Base-by-base conservation (phyloP, 1,140 invertebrate genomes). In the Cyclina sinensis region DNA sequence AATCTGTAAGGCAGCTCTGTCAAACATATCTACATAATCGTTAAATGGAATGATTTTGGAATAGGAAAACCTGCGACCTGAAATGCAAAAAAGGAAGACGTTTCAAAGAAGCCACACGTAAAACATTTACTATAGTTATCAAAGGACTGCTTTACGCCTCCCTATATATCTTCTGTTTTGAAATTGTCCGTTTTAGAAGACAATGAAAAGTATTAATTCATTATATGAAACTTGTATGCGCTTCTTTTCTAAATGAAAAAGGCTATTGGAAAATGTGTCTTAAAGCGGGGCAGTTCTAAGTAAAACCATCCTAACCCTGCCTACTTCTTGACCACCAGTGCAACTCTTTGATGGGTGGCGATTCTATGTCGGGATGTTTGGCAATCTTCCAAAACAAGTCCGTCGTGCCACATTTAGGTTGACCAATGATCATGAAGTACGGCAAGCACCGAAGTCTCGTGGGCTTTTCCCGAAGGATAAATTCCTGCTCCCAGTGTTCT, bases 311-410 rank as follows among this genome's bases (percentile, higher is more conserved):
- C 65, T 82, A 73, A 93, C 92, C 92, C 62, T 92, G 94, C 83
- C 94, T 90, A 76, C 92, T 94, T 83, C 93, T 92, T 16, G 91
- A 92, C 94, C 94, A 95, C 93, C 93, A 95, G 70, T 95, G 94
- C n/a, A 92, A 90, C 85, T 95, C 94, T 74, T 95, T 95, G 27
- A 93, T 91, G 14, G 93, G 93, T 0, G 92, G 92, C 5, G 89
- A 74, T 0, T 90, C 85, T 0, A 93, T 86, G 59, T 94, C 92
- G 18, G 92, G 93, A 79, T 95, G 94, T 12, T 78, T 68, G 30
- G 90, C 83, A 11, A 95, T 86, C 65, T 90, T 92, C 32, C 86
- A 73, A 65, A 93, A 95, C n/a, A 95, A 51, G 76, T 95, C 94
- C 11, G 94, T 94, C 51, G 90, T 94, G 21, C 93, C 94, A 85